phyloP scores from a whole-genome alignment of 2,113 vertebrate genomes.

The Dermatemys mawii region DNA sequence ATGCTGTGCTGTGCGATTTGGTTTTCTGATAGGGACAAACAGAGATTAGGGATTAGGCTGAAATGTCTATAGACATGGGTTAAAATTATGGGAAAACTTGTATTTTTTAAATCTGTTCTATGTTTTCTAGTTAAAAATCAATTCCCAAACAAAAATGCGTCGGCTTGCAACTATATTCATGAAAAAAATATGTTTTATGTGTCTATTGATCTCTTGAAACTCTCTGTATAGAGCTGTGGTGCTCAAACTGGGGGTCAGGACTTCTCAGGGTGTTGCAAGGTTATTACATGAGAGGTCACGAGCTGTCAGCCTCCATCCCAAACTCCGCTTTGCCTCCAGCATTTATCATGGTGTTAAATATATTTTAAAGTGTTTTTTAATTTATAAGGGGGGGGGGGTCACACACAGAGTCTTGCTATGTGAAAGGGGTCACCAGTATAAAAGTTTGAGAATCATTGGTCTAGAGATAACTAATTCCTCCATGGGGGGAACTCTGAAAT shows the following conservation, averaged over 20 bases:
- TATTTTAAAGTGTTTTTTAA: too few relatives aligned
- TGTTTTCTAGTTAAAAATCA: neutral
- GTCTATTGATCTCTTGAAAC: neutral
- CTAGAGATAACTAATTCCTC: neutral
- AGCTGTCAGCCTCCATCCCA: too few relatives aligned
- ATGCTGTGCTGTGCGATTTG: neutral
- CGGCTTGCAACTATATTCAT: neutral
- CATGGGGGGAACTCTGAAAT: neutral
- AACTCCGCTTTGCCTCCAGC: too few relatives aligned
- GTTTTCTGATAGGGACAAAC: conserved; percentile 10
- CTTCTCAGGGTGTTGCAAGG: too few relatives aligned
- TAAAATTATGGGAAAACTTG: neutral
- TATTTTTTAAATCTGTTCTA: neutral
- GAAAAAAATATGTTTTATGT: neutral
- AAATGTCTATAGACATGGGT: neutral
- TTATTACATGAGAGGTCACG: too few relatives aligned
- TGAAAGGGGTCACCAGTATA: too few relatives aligned
- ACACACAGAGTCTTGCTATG: too few relatives aligned
- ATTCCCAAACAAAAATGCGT: neutral
- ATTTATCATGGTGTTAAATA: too few relatives aligned
- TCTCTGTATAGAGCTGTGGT: neutral
- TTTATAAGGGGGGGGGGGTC: too few relatives aligned
- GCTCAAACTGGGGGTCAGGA: too few relatives aligned
- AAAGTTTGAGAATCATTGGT: neutral
- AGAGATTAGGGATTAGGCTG: neutral